Evolutionary conservation across 2,113 vertebrate genomes (phyloP).

Genomic region (Psilopsiagon aymara): DNA sequence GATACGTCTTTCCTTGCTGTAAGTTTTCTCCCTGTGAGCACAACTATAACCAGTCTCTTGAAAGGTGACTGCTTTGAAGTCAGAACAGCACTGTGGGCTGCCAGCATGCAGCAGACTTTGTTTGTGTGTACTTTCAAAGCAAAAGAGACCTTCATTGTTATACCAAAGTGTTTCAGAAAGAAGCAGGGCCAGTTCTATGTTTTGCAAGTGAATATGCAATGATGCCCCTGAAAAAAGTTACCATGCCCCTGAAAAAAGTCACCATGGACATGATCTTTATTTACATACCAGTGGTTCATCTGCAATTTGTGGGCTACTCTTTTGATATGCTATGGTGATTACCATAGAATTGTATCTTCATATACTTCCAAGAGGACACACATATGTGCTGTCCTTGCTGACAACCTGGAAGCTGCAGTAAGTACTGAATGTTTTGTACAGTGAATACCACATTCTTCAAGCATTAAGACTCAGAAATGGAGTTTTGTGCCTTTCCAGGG

Average conservation of each 20-base stretch:
- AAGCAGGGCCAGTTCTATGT: not conserved
- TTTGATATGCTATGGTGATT: not conserved
- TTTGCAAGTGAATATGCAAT: conserved; percentile 6
- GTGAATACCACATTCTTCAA: not conserved
- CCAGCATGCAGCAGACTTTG: not conserved
- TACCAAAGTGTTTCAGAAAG: not conserved
- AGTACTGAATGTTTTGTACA: not conserved
- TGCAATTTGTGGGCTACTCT: not conserved
- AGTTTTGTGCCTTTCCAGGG: not conserved
- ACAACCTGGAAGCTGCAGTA: not conserved
- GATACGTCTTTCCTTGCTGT: not conserved
- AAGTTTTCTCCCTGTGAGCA: not conserved
- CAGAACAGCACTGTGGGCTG: not conserved
- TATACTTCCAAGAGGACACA: not conserved
- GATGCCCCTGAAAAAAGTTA: not conserved
- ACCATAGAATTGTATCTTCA: not conserved
- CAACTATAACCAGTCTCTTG: not conserved
- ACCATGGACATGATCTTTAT: not conserved
- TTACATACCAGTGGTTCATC: not conserved
- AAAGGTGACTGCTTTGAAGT: conserved; percentile 15
- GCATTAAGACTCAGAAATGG: not conserved
- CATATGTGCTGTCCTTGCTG: not conserved
- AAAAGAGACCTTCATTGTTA: not conserved
- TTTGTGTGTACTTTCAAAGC: not conserved
- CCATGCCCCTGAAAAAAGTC: not conserved